These are phyloP conservation scores for Leptosomus discolor DNA, from an alignment of 2,113 vertebrate species.

Conservation along the genomic window DNA sequence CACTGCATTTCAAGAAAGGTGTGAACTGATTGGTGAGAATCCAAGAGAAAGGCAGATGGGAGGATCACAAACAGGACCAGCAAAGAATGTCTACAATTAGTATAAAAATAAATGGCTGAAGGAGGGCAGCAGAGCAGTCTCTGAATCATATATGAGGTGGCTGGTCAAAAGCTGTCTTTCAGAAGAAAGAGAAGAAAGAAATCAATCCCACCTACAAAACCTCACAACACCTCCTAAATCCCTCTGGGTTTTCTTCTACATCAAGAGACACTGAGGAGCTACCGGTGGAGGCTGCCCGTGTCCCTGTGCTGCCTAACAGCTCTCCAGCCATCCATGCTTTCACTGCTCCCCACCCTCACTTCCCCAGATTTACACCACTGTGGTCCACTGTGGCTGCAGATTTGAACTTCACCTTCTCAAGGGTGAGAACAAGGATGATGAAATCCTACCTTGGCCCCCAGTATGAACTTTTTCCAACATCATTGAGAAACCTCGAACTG, in stretches of 20 bases:
- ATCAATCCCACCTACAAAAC: neutral
- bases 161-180: neutral
- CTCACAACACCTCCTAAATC: neutral
- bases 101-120: neutral
- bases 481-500: neutral
- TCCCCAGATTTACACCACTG: neutral
- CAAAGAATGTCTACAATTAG: neutral
- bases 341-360: neutral
- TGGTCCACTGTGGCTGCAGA: accelerated
- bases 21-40: neutral
- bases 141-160: accelerated
- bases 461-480: neutral
- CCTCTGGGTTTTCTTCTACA: neutral
- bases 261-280: neutral
- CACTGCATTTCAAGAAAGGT: neutral
- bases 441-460: neutral
- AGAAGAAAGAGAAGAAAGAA: neutral
- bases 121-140: neutral
- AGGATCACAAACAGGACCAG: neutral
- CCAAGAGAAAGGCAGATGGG: neutral
- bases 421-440: neutral
- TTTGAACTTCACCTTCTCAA: neutral
- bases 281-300: neutral
- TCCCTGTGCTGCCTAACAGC: neutral
- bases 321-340: neutral